Conservation (phyloP, 2,888 invertebrate genomes). For the Microctonus hyperodae region DNA sequence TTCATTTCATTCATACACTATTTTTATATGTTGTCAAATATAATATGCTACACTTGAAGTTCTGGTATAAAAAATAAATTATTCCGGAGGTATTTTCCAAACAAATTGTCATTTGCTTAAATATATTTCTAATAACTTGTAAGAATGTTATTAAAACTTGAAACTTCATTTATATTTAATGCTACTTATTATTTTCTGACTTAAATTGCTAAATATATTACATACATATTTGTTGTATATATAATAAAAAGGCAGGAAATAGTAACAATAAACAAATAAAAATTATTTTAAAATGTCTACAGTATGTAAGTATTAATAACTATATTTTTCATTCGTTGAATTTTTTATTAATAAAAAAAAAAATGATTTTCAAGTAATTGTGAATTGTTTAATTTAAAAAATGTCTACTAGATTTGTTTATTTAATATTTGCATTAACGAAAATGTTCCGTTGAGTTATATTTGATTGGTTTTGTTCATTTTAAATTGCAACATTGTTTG, state of each 20-base stretch:
- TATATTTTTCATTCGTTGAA: background rate
- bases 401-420: background rate
- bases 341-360: background rate
- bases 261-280: background rate
- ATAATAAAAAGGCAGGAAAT: background rate
- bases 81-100: background rate
- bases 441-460: no score
- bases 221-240: background rate
- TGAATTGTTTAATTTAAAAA: background rate
- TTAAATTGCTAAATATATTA: background rate
- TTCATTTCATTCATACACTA: background rate
- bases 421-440: no score
- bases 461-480: no score
- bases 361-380: background rate
- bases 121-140: background rate
- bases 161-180: background rate
- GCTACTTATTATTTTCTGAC: background rate
- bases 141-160: background rate
- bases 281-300: background rate
- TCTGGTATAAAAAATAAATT: background rate
- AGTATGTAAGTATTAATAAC: background rate
- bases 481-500: no score
- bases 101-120: no score
- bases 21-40: background rate
- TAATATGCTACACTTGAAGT: background rate